Evolutionary conservation across 2,888 invertebrate species (phyloP).

Genomic region (Tiphia femorata): DNA sequence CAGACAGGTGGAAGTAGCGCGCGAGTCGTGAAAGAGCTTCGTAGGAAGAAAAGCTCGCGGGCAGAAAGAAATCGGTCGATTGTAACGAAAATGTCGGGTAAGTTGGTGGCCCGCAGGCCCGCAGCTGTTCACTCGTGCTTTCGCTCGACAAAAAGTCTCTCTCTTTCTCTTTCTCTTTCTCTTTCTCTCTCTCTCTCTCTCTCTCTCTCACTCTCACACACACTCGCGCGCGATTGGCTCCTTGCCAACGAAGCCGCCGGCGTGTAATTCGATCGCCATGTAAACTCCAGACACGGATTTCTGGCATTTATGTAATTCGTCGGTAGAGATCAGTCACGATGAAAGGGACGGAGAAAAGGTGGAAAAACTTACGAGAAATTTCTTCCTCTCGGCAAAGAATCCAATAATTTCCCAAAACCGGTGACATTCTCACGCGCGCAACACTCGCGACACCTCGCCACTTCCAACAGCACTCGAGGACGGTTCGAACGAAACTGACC

Average conservation of each 20-base stretch:
- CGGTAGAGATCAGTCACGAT: too few relatives aligned
- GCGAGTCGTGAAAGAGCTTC: conserved; percentile 11
- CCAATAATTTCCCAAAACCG: too few relatives aligned
- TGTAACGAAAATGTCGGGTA: not conserved
- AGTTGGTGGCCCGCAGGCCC: not conserved
- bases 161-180: not conserved
- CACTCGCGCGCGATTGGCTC: conserved; percentile 20
- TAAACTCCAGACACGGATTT: conserved; percentile 20
- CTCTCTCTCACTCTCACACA: not conserved
- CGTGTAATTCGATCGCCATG: conserved; percentile 35
- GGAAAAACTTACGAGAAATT: too few relatives aligned
- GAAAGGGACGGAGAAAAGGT: too few relatives aligned
- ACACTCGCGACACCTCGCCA: too few relatives aligned
- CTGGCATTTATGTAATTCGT: conserved; percentile 22
- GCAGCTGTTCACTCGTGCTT: conserved; percentile 14
- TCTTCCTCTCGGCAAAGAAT: too few relatives aligned
- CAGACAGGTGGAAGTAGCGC: not conserved
- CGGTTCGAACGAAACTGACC: too few relatives aligned
- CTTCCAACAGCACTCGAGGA: too few relatives aligned
- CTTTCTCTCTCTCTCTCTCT: not conserved
- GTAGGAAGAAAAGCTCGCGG: too few relatives aligned
- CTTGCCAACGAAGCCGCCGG: conserved; percentile 25
- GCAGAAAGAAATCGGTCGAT: not conserved
- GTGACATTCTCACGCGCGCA: too few relatives aligned
- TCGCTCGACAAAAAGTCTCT: not conserved